phyloP scores from a whole-genome alignment of 1,140 invertebrate species.

The Bicyclus anynana region DNA sequence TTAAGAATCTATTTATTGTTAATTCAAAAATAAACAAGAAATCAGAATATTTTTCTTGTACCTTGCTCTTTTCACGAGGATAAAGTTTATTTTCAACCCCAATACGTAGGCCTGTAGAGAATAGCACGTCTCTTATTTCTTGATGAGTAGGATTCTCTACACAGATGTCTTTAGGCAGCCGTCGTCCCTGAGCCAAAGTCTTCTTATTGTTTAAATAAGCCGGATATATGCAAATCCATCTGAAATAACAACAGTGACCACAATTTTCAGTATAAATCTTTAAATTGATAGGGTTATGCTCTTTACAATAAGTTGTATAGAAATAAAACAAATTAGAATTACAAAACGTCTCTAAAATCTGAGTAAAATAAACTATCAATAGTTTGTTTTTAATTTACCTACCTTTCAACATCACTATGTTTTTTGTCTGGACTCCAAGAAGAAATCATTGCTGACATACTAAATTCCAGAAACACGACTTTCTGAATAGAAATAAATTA shows the following conservation, averaged over 20 bases:
- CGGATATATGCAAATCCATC: slow-evolving; percentile 98
- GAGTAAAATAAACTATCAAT: too few relatives aligned
- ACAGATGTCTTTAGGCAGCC: slow-evolving; percentile 89
- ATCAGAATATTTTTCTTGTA: too few relatives aligned
- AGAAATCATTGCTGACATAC: slow-evolving; percentile 67
- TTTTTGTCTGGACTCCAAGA: slow-evolving; percentile 82
- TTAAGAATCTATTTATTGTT: too few relatives aligned
- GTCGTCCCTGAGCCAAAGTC: slow-evolving; percentile 90
- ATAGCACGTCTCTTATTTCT: slow-evolving; percentile 95
- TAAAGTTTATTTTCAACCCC: slow-evolving; percentile 97
- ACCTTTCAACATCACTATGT: slow-evolving; percentile 82
- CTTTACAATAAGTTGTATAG: too few relatives aligned
- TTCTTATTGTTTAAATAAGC: slow-evolving; percentile 97
- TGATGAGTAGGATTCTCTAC: slow-evolving; percentile 96
- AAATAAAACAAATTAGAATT: too few relatives aligned
- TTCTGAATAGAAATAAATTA: too few relatives aligned
- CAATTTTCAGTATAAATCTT: background rate
- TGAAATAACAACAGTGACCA: slow-evolving; percentile 60
- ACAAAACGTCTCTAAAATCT: too few relatives aligned
- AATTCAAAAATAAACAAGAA: too few relatives aligned
- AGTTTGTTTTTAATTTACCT: background rate
- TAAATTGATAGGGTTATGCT: too few relatives aligned
- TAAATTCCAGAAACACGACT: background rate
- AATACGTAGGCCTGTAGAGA: slow-evolving; percentile 88
- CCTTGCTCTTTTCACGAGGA: slow-evolving; percentile 92